These are phyloP conservation scores for Neotoxoptera formosana DNA, from an alignment of 1,140 invertebrate genomes.

Conservation along the genomic window DNA sequence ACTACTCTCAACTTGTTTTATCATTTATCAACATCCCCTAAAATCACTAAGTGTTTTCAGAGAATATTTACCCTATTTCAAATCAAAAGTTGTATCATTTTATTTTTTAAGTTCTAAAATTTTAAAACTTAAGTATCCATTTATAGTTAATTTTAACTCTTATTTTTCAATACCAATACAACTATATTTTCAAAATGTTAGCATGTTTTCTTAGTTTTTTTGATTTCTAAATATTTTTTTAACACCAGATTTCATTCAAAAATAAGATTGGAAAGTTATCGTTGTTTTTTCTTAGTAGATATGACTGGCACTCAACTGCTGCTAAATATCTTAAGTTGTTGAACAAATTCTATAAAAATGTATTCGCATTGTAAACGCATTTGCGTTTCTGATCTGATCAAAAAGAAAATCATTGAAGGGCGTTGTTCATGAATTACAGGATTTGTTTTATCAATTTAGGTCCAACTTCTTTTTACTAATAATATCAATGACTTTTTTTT, in stretches of 20 bases:
- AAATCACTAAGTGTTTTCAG: background rate
- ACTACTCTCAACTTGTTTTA: background rate
- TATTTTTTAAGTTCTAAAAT: background rate
- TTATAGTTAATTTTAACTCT: background rate
- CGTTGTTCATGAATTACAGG: background rate
- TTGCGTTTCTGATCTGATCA: background rate
- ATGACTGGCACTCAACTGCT: too few species aligned
- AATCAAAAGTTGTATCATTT: background rate
- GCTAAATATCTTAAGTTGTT: background rate
- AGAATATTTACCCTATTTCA: background rate
- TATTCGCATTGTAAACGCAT: background rate
- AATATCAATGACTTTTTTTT: background rate
- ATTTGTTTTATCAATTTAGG: background rate
- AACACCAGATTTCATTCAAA: too few species aligned
- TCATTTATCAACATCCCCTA: background rate
- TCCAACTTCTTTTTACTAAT: background rate
- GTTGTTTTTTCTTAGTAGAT: too few species aligned
- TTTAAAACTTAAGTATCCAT: background rate
- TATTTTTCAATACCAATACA: background rate
- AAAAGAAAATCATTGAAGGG: background rate
- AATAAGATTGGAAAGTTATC: too few species aligned
- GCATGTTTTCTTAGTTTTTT: too few species aligned
- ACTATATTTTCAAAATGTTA: too few species aligned
- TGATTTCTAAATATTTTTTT: too few species aligned
- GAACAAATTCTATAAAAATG: background rate